These are phyloP conservation scores for Rhyacichthys aspro DNA, from an alignment of 2,797 vertebrate genomes.

Conservation along the genomic window DNA sequence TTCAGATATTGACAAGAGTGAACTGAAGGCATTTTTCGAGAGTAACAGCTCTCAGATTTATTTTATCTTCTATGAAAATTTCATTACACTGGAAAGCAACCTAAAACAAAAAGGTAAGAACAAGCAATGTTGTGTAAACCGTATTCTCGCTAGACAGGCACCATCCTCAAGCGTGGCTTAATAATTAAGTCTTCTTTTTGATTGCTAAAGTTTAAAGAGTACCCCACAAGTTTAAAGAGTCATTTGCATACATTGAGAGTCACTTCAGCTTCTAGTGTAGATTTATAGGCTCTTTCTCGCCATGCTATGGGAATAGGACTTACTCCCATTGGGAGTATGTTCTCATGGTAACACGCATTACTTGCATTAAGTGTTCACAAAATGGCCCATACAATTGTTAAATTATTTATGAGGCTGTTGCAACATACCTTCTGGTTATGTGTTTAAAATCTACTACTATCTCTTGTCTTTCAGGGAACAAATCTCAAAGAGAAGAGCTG, in stretches of 20 bases:
- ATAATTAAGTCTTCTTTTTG: constrained; percentile 42
- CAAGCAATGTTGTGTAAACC: not conserved
- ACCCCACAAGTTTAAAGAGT: constrained; percentile 9
- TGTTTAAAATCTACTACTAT: constrained; percentile 34
- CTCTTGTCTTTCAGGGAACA: constrained; percentile 89
- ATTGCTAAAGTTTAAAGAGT: not conserved
- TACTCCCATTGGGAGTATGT: constrained; percentile 22
- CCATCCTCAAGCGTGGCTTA: constrained; percentile 9
- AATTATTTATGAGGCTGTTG: constrained; percentile 45
- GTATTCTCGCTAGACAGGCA: constrained; percentile 4
- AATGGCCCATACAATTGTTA: constrained; percentile 28
- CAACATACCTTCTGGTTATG: constrained; percentile 24
- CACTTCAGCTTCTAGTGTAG: constrained; percentile 2
- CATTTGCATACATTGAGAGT: constrained; percentile 11
- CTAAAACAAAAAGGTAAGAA: constrained; percentile 96
- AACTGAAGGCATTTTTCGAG: constrained; percentile 97
- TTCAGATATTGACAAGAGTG: constrained; percentile 93
- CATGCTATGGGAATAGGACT: not conserved
- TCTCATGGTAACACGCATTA: constrained; percentile 21
- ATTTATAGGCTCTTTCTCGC: not conserved
- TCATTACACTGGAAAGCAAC: constrained; percentile 98
- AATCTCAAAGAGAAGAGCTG: constrained; percentile 99
- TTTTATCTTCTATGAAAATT: constrained; percentile 99
- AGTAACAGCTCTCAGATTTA: constrained; percentile 98
- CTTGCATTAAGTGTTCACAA: constrained; percentile 23